Evolutionary conservation across 2,797 vertebrate genomes (phyloP), one percentile per base, ranked within the genome.

Genomic region (Cercopithecus petaurista): DNA sequence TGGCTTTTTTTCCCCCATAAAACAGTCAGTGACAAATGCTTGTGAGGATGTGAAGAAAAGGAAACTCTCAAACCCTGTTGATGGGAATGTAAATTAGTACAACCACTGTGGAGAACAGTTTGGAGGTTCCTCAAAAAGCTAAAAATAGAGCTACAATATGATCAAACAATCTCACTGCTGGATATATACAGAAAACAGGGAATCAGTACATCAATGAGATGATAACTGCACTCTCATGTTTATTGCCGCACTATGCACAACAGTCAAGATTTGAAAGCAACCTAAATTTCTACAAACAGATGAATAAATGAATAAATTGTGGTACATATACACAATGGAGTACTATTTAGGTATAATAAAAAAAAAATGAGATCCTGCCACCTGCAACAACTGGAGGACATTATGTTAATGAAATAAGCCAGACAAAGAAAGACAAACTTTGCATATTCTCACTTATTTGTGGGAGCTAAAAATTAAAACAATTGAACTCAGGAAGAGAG

Each of bases 1-100:
- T 67, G 61, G 33, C 7, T 67, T 33, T 61, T 15, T 2, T 2
- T 0, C 0, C 3, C 30, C 3, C 11, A 15, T 33, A 64, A 64
- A 67, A n/a, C 15, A 67, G 30, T 67, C 61, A 33, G 19, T 19
- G 30, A 67, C 30, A 67, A 67, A 67, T 67, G 61, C 30, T 67
- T 67, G 30, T 67, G 30, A n/a, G 61, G 61, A n/a, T 67, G 30
- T 67, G 15, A 67, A n/a, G 61, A 19, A 67, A n/a, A 67, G 33
- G 30, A 17, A 67, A 67, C 30, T n/a, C 61, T 67, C 15, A 17
- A 15, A n/a, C 30, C 30, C 15, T n/a, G 3, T 15, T n/a, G 30
- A n/a, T n/a, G 61, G 30, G 30, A 67, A 33, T 33, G 30, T 33
- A 64, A 14, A 17, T 64, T 64, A 64, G 30, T 33, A 64, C 6